Evolutionary conservation across 2,113 vertebrate species (phyloP).

Genomic region (Illadopsis cleaveri): DNA sequence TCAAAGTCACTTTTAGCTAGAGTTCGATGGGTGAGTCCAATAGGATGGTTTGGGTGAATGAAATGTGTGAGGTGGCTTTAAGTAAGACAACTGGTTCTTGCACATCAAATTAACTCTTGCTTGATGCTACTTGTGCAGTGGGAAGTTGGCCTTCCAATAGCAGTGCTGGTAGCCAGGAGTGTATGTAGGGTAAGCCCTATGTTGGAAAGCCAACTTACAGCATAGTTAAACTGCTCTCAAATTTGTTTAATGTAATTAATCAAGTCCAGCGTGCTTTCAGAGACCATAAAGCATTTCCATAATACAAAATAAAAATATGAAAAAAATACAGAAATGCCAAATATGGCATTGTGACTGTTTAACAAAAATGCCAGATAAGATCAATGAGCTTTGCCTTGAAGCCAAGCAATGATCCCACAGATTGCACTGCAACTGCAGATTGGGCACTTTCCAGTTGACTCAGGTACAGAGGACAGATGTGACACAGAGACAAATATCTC

Average conservation of each 20-base stretch:
- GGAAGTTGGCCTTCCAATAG: background rate
- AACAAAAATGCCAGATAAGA: background rate
- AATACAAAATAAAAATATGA: background rate
- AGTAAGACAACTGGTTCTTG: background rate
- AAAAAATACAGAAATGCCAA: background rate
- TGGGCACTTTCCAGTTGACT: background rate
- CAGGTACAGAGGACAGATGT: background rate
- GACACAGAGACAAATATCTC: background rate
- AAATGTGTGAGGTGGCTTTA: background rate
- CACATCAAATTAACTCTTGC: background rate
- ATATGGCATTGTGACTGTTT: background rate
- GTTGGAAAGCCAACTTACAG: background rate
- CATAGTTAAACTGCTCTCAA: background rate
- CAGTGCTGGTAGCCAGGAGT: background rate
- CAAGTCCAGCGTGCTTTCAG: constrained; percentile 1
- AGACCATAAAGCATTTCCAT: background rate
- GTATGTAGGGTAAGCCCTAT: background rate
- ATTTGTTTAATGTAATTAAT: background rate
- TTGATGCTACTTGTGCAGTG: background rate
- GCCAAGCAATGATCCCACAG: background rate
- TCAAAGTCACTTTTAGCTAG: background rate
- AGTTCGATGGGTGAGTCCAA: background rate
- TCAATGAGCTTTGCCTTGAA: background rate
- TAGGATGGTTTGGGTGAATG: background rate
- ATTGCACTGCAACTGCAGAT: background rate